These are phyloP conservation scores for Diabrotica balteata DNA, from an alignment of 2,888 invertebrate species.

Conservation along the genomic window DNA sequence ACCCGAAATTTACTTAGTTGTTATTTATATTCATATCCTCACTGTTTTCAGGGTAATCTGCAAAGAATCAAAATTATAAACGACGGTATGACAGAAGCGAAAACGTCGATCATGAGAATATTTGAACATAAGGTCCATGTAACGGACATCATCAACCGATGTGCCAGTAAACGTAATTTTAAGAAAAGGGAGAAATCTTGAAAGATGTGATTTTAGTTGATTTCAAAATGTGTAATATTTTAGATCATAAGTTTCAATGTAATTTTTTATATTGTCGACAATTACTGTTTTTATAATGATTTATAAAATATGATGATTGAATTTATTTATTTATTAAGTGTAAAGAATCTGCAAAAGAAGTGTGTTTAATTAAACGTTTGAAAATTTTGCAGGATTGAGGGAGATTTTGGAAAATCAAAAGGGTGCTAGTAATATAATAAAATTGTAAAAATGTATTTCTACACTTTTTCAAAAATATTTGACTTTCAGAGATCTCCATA, in stretches of 20 bases:
- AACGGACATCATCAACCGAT: slow-evolving; percentile 87
- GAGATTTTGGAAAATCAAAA: too few relatives aligned
- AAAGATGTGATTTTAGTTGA: slow-evolving; percentile 9
- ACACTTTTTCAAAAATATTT: too few relatives aligned
- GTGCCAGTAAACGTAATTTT: slow-evolving; percentile 90
- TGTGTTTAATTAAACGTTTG: neutral
- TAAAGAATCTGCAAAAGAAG: slow-evolving; percentile 14
- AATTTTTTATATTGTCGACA: slow-evolving; percentile 29
- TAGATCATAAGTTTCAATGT: slow-evolving; percentile 19
- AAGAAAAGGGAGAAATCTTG: slow-evolving; percentile 83
- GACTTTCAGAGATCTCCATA: neutral
- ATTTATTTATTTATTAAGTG: neutral
- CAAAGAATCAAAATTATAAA: slow-evolving; percentile 92
- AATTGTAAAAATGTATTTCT: too few relatives aligned
- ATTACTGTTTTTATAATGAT: slow-evolving; percentile 37
- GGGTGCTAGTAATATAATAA: too few relatives aligned
- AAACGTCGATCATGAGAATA: slow-evolving; percentile 85
- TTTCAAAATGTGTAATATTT: slow-evolving; percentile 3
- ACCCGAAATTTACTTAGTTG: too few relatives aligned
- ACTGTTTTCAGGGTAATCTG: slow-evolving; percentile 82
- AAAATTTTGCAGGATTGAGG: too few relatives aligned
- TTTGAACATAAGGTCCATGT: slow-evolving; percentile 91
- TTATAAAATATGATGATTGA: slow-evolving; percentile 26
- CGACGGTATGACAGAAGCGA: slow-evolving; percentile 90
- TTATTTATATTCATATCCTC: slow-evolving; percentile 2